phyloP scores from a whole-genome alignment of 2,797 vertebrate genomes.

The Cichlasoma orientale region DNA sequence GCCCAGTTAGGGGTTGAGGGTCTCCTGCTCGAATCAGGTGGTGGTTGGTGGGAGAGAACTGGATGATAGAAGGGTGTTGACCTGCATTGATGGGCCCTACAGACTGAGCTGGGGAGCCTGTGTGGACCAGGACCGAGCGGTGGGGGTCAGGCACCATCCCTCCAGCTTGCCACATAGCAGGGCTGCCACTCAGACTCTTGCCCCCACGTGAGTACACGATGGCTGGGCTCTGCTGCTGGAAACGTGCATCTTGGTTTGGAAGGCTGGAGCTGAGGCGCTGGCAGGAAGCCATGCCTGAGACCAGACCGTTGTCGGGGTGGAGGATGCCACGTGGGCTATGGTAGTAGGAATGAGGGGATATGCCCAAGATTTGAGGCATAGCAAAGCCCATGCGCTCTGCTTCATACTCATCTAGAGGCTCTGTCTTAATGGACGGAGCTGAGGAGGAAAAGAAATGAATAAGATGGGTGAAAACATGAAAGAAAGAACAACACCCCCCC shows the following conservation, averaged over 20 bases:
- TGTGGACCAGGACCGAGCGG: slow-evolving; percentile 93
- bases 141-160: slow-evolving; percentile 86
- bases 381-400: slow-evolving; percentile 86
- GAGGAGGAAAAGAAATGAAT: slow-evolving; percentile 5
- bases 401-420: slow-evolving; percentile 94
- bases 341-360: slow-evolving; percentile 90
- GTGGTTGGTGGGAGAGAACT: slow-evolving; percentile 91
- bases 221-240: slow-evolving; percentile 90
- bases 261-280: slow-evolving; percentile 88
- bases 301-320: slow-evolving; percentile 86
- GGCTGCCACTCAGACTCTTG: slow-evolving; percentile 85
- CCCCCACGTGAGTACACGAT: slow-evolving; percentile 88
- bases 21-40: slow-evolving; percentile 87
- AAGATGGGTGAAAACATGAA: neutral
- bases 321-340: slow-evolving; percentile 85
- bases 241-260: slow-evolving; percentile 85
- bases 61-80: slow-evolving; percentile 87
- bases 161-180: slow-evolving; percentile 82
- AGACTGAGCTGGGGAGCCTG: slow-evolving; percentile 86
- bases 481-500: neutral
- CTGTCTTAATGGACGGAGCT: slow-evolving; percentile 97
- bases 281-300: slow-evolving; percentile 89
- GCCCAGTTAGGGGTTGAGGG: slow-evolving; percentile 59
- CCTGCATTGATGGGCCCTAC: slow-evolving; percentile 64
- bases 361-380: slow-evolving; percentile 86